A percentile compares a stretch with the other conserved stretches of the same genome.
phyloP scores from a whole-genome alignment of 2,888 invertebrate genomes.

The Diplazon laetatorius region DNA sequence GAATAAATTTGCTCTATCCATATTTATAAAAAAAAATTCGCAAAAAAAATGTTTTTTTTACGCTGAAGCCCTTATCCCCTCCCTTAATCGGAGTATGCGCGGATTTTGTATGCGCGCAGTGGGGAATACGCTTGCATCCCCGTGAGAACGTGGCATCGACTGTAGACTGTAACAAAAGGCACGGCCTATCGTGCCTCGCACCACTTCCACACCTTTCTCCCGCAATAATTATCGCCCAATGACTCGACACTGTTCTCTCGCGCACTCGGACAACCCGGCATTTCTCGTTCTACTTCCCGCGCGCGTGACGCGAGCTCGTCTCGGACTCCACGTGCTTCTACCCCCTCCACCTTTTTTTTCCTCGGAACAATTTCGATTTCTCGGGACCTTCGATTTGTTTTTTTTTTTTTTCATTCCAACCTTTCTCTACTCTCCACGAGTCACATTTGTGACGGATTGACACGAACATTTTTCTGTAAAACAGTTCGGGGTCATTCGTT shows the following conservation, averaged over 20 bases:
- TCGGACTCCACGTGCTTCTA: slow-evolving; percentile 13
- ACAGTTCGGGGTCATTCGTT: slow-evolving; percentile 76
- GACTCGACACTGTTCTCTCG: slow-evolving; percentile 8
- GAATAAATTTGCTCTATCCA: too few relatives aligned
- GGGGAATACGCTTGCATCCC: slow-evolving; percentile 52
- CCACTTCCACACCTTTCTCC: slow-evolving; percentile 65
- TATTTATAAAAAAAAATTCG: too few relatives aligned
- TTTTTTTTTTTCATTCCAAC: not conserved
- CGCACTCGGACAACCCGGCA: slow-evolving; percentile 34
- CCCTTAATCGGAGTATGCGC: not conserved
- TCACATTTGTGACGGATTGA: slow-evolving; percentile 39
- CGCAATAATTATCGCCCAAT: slow-evolving; percentile 64
- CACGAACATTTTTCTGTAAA: slow-evolving; percentile 39
- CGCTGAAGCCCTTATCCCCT: too few relatives aligned
- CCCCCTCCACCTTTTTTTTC: slow-evolving; percentile 26
- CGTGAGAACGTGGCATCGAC: slow-evolving; percentile 61
- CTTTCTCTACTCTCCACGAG: not conserved
- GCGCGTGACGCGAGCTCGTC: slow-evolving; percentile 53
- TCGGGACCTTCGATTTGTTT: not conserved
- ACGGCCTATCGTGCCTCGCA: slow-evolving; percentile 39
- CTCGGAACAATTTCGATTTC: slow-evolving; percentile 28
- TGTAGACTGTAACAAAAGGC: slow-evolving; percentile 41
- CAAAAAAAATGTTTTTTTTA: too few relatives aligned
- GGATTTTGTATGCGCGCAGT: not conserved
- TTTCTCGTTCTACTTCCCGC: slow-evolving; percentile 68